phyloP scores from a whole-genome alignment of 2,888 invertebrate genomes.

The Tipula lateralis region DNA sequence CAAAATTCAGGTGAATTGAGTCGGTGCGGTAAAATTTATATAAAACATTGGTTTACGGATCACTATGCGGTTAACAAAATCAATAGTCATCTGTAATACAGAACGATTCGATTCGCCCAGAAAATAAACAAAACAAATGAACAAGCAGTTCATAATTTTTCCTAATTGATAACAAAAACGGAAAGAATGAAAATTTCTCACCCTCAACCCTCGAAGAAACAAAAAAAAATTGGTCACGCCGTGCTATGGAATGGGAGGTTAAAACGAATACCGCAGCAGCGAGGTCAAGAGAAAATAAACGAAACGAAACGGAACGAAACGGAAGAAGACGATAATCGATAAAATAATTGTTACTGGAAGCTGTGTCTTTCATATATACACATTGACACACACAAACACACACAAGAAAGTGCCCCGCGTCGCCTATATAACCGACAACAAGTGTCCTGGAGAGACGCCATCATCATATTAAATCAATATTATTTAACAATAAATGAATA shows the following conservation, averaged over 20 bases:
- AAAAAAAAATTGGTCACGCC: neutral
- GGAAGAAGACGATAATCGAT: neutral
- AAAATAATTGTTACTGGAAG: neutral
- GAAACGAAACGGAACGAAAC: neutral
- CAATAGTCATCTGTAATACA: neutral
- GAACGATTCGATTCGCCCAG: neutral
- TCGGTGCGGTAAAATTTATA: neutral
- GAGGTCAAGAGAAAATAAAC: neutral
- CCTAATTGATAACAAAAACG: neutral
- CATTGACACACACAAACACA: neutral
- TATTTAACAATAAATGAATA: neutral
- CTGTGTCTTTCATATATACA: neutral
- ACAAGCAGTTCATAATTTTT: neutral
- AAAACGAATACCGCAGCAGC: neutral
- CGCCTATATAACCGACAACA: neutral
- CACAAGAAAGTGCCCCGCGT: neutral
- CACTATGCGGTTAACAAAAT: neutral
- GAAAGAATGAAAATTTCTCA: neutral
- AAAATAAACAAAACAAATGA: neutral
- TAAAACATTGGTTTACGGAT: neutral
- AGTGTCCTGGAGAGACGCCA: neutral
- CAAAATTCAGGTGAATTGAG: no score
- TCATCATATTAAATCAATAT: neutral
- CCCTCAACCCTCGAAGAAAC: no score
- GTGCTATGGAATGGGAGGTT: neutral